phyloP scores from a whole-genome alignment of 2,888 invertebrate genomes.

The Oligia latruncula region DNA sequence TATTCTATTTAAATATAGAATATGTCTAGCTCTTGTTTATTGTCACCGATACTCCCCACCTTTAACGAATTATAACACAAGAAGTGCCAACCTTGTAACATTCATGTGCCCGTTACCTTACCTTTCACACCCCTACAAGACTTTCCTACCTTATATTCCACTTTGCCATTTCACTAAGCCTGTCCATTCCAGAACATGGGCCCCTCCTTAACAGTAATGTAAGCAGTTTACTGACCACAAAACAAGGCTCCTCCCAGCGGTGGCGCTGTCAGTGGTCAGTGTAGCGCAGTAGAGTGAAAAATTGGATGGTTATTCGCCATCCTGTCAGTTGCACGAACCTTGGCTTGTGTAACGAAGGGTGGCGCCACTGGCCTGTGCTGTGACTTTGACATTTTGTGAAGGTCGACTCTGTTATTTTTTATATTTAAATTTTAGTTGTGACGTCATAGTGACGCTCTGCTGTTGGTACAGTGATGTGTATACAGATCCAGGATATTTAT shows the following conservation, averaged over 20 bases:
- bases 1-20: not conserved
- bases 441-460: not conserved
- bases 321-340: slow-evolving; percentile 41
- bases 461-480: not conserved
- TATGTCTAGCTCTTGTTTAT: not conserved
- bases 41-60: not conserved
- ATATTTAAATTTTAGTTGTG: not conserved
- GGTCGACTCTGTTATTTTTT: not conserved
- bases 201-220: not conserved
- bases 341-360: slow-evolving; percentile 12
- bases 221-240: slow-evolving; percentile 11
- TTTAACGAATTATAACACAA: too few species aligned
- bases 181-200: not conserved
- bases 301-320: slow-evolving; percentile 32
- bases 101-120: not conserved
- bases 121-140: not conserved
- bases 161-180: not conserved
- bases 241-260: not conserved
- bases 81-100: not conserved
- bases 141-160: not conserved
- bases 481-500: not conserved
- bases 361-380: not conserved
- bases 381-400: slow-evolving; percentile 25
- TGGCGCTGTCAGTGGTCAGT: slow-evolving; percentile 24
- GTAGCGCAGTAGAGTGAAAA: slow-evolving; percentile 40